Evolutionary conservation across 2,113 vertebrate species (phyloP).

Genomic region (Centrocercus urophasianus): DNA sequence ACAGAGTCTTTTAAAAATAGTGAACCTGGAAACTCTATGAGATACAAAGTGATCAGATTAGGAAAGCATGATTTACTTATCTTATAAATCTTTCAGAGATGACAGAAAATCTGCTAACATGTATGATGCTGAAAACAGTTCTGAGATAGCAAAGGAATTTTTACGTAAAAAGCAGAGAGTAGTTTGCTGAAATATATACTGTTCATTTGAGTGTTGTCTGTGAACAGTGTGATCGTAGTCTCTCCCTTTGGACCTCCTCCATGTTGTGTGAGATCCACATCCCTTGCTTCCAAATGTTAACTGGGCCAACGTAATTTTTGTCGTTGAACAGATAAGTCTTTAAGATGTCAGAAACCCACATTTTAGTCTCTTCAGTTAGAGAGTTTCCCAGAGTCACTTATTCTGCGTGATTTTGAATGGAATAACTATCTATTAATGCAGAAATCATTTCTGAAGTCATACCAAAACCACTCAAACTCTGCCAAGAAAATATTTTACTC

Average conservation of each 20-base stretch:
- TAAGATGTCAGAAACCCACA: background rate
- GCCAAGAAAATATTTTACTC: background rate
- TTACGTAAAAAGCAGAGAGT: background rate
- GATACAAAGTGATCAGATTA: background rate
- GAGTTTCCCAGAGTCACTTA: background rate
- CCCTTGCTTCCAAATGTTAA: background rate
- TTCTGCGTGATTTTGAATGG: background rate
- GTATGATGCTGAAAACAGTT: background rate
- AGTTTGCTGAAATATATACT: background rate
- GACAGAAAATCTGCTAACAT: background rate
- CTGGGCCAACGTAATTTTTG: background rate
- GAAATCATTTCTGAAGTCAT: background rate
- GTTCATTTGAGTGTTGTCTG: rapidly evolving
- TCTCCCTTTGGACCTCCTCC: background rate
- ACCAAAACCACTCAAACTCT: background rate
- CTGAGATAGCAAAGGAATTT: background rate
- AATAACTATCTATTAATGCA: background rate
- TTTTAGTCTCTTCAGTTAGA: background rate
- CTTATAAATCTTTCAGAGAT: background rate
- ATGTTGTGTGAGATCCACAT: background rate
- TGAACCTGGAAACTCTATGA: background rate
- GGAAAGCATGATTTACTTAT: background rate
- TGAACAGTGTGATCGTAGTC: background rate
- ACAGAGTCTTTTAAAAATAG: background rate
- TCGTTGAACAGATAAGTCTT: background rate